These are phyloP conservation scores for Oriolus oriolus DNA, from an alignment of 2,113 vertebrate species.

Conservation along the genomic window DNA sequence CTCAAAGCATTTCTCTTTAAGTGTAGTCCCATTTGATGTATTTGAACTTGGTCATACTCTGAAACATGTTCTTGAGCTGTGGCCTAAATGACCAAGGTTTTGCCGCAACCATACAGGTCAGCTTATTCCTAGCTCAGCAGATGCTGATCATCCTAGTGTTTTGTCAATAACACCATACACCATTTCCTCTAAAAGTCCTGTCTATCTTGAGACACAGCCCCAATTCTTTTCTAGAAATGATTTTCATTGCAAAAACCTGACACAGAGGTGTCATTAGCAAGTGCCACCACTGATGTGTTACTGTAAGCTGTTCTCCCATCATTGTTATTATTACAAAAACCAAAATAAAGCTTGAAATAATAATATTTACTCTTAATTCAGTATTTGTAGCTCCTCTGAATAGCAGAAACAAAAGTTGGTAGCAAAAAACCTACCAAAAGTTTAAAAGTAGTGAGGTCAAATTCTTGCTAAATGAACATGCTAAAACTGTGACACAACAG, in stretches of 20 bases:
- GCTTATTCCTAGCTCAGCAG: neutral
- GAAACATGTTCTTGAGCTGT: neutral
- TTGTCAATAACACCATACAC: neutral
- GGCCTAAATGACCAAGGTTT: neutral
- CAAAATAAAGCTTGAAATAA: neutral
- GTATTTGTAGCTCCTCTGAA: neutral
- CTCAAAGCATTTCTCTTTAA: neutral
- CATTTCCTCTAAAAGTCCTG: neutral
- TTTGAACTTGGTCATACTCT: neutral
- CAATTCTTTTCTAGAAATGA: neutral
- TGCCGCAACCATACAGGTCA: neutral
- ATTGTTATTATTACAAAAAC: neutral
- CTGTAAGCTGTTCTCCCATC: neutral
- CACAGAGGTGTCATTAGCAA: neutral
- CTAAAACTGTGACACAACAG: neutral
- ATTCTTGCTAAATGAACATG: neutral
- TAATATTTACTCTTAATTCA: neutral
- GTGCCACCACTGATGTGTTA: neutral
- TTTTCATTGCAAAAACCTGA: neutral
- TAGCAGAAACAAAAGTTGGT: neutral
- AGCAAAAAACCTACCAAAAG: neutral
- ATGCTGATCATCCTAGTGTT: neutral
- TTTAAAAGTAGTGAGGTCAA: neutral
- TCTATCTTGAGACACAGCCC: neutral
- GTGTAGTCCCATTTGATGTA: neutral